A percentile compares a stretch with the other conserved stretches of the same genome.
These are phyloP conservation scores for Tadarida brasiliensis DNA, from an alignment of 2,797 vertebrate genomes.

Conservation along the genomic window DNA sequence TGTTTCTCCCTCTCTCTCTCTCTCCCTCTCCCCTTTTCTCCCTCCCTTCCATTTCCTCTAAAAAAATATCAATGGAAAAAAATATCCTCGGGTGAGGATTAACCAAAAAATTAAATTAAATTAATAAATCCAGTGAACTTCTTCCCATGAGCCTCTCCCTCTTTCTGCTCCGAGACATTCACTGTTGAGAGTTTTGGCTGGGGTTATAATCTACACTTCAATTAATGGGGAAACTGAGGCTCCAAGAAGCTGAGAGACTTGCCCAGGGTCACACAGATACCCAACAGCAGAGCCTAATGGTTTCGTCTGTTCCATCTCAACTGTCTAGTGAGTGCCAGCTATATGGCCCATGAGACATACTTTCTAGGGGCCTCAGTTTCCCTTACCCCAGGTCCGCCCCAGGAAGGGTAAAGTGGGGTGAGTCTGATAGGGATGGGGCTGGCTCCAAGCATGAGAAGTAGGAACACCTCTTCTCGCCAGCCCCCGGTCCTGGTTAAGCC, in stretches of 20 bases:
- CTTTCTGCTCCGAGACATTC: neutral
- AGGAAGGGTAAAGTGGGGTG: neutral
- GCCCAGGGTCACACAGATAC: neutral
- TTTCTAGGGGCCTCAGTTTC: neutral
- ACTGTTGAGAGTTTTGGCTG: neutral
- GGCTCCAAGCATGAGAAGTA: neutral
- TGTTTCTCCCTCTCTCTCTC: too few relatives aligned
- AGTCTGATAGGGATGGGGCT: too few relatives aligned
- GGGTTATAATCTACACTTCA: neutral
- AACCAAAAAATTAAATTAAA: too few relatives aligned
- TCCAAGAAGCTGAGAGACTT: constrained; percentile 22
- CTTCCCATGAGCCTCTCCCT: neutral
- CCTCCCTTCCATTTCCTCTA: too few relatives aligned
- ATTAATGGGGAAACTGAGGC: neutral
- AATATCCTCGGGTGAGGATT: too few relatives aligned
- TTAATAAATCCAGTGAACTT: neutral
- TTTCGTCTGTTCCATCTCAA: neutral
- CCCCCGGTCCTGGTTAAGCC: neutral
- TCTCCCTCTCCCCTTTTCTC: too few relatives aligned
- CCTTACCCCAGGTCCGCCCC: neutral
- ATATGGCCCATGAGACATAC: neutral
- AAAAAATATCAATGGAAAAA: too few relatives aligned
- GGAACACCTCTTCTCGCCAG: neutral
- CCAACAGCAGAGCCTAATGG: neutral
- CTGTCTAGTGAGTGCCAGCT: neutral